Percentiles rank a stretch among this genome's conserved stretches.
Conservation (phyloP, 1,140 invertebrate species). For the Hesperophylax magnus region DNA sequence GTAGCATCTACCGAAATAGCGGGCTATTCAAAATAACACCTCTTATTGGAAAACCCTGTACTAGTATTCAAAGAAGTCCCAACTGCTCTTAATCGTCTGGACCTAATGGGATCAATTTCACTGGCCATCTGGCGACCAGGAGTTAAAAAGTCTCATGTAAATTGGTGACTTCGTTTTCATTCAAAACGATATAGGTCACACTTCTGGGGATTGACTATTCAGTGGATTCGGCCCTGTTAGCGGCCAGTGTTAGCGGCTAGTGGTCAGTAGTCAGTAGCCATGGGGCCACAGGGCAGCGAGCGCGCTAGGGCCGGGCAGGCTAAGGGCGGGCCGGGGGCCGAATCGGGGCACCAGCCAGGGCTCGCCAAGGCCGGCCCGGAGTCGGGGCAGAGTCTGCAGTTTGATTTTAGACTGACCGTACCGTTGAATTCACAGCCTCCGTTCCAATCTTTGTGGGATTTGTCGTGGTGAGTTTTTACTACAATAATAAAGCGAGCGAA, state of each 20-base stretch:
- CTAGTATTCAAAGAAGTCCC: no score
- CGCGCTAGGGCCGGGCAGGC: background rate
- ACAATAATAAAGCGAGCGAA: background rate
- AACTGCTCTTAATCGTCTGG: no score
- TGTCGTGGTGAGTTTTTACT: conserved; percentile 46
- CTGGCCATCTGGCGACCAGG: no score
- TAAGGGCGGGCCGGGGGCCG: background rate
- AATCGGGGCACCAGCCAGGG: conserved; percentile 7
- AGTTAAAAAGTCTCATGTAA: no score
- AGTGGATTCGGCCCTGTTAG: no score
- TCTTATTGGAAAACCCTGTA: no score
- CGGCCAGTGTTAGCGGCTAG: conserved; percentile 3
- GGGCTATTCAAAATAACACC: no score
- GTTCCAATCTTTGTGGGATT: conserved; percentile 54
- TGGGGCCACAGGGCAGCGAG: conserved; percentile 42
- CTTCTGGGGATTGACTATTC: no score
- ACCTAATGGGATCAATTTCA: no score
- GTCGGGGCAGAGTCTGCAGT: conserved; percentile 8
- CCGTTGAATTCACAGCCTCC: conserved; percentile 44
- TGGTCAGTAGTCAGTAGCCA: conserved; percentile 38
- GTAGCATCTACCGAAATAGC: no score
- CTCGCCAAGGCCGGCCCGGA: conserved; percentile 28
- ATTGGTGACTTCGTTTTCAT: no score
- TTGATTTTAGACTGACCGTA: conserved; percentile 39
- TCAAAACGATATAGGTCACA: no score